A percentile compares a stretch with the other conserved stretches of the same genome.
phyloP scores from a whole-genome alignment of 2,797 vertebrate species.

The Pseudochirops cupreus region DNA sequence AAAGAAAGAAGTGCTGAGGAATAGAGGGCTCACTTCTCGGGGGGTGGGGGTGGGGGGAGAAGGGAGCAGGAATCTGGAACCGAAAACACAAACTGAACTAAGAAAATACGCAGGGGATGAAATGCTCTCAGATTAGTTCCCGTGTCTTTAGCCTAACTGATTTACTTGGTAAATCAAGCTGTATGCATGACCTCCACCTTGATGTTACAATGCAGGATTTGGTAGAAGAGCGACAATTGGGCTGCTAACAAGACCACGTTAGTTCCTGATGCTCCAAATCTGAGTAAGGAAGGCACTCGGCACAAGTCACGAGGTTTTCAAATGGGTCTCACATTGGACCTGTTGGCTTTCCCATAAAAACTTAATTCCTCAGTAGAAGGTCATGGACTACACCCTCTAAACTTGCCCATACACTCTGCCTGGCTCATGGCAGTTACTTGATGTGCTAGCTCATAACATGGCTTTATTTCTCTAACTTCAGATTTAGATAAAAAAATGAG shows the following conservation, averaged over 20 bases:
- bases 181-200: background rate
- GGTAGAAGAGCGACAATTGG: too few species aligned
- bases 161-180: background rate
- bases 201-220: background rate
- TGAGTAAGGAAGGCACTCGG: background rate
- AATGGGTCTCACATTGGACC: background rate
- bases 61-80: background rate
- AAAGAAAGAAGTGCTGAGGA: background rate
- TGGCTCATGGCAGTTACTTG: too few species aligned
- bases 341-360: background rate
- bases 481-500: background rate
- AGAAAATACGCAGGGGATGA: background rate
- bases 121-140: background rate
- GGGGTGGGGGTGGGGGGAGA: background rate
- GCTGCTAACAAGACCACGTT: background rate
- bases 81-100: background rate
- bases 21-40: background rate
- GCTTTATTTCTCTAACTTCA: background rate
- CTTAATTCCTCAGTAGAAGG: background rate
- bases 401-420: too few species aligned
- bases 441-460: background rate
- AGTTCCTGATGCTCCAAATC: background rate
- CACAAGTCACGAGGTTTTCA: background rate
- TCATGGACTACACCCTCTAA: too few species aligned
- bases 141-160: background rate